Percentiles rank a stretch among this genome's conserved stretches.
Conservation (phyloP, 2,113 vertebrate genomes). For the Hemiprocne comata region DNA sequence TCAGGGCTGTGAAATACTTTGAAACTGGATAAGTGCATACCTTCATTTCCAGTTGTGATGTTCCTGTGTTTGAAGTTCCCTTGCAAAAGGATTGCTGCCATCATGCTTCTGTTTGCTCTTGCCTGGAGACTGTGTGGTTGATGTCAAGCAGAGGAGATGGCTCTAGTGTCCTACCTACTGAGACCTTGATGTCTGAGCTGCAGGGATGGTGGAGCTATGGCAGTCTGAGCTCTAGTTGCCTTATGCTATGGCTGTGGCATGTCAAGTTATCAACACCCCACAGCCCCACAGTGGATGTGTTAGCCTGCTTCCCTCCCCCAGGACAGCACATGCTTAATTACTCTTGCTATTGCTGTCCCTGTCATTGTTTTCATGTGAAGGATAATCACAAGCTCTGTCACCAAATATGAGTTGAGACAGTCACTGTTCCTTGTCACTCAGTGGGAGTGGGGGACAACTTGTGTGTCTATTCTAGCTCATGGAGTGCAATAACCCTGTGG, state of each 20-base stretch:
- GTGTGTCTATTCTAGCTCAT: neutral
- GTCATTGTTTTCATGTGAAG: neutral
- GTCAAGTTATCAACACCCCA: neutral
- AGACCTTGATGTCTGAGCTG: neutral
- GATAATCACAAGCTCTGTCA: neutral
- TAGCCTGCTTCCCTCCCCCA: neutral
- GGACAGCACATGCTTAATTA: neutral
- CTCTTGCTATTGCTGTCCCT: neutral
- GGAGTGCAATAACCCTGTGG: neutral
- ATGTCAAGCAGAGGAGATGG: neutral
- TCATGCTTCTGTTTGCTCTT: neutral
- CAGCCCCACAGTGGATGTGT: neutral
- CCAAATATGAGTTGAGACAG: neutral
- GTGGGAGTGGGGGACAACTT: neutral
- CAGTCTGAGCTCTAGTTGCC: neutral
- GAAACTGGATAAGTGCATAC: neutral
- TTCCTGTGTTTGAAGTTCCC: neutral
- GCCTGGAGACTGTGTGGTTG: neutral
- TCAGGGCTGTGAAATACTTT: neutral
- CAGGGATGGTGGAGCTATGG: neutral
- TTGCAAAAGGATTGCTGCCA: neutral
- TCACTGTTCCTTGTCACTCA: neutral
- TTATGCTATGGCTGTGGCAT: neutral
- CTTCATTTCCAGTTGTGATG: neutral
- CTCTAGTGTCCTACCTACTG: neutral